A percentile compares a stretch with the other conserved stretches of the same genome.
Conservation (phyloP, 1,140 invertebrate species). For the Dinoponera quadriceps region DNA sequence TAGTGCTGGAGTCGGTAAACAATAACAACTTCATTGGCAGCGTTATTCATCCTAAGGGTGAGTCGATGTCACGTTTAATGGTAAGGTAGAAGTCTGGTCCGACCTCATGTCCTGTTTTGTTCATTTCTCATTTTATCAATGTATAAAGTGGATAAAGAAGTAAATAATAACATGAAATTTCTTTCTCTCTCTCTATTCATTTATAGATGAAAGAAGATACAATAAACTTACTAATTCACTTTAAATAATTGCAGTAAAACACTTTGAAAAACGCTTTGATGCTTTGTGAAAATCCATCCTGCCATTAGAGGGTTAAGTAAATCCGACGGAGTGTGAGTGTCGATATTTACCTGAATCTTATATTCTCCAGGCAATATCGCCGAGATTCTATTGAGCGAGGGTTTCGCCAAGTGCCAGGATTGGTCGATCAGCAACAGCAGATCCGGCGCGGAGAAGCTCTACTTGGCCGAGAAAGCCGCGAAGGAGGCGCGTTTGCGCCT, state of each 20-base stretch:
- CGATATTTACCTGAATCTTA: not conserved
- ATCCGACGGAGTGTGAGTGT: not conserved
- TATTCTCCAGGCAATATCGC: constrained; percentile 95
- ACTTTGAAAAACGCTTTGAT: too few relatives aligned
- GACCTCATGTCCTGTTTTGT: too few relatives aligned
- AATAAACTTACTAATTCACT: too few relatives aligned
- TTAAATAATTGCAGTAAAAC: too few relatives aligned
- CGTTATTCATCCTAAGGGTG: constrained; percentile 95
- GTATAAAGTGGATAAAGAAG: too few relatives aligned
- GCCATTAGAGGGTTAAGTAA: too few relatives aligned
- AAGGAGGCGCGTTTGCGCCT: constrained; percentile 94
- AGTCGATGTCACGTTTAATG: constrained; percentile 75
- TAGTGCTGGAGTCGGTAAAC: constrained; percentile 96
- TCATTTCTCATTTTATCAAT: too few relatives aligned
- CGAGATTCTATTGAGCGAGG: constrained; percentile 95
- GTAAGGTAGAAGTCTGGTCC: not conserved
- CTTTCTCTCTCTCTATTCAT: too few relatives aligned
- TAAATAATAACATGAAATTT: too few relatives aligned
- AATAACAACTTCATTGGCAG: constrained; percentile 97
- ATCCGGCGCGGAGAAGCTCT: constrained; percentile 92
- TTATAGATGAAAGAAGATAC: too few relatives aligned
- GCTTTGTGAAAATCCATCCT: too few relatives aligned
- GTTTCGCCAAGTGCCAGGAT: constrained; percentile 98
- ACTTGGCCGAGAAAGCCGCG: constrained; percentile 94
- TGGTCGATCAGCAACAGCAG: constrained; percentile 97